phyloP scores from a whole-genome alignment of 2,888 invertebrate genomes.

The Ichneumoninae sp. region DNA sequence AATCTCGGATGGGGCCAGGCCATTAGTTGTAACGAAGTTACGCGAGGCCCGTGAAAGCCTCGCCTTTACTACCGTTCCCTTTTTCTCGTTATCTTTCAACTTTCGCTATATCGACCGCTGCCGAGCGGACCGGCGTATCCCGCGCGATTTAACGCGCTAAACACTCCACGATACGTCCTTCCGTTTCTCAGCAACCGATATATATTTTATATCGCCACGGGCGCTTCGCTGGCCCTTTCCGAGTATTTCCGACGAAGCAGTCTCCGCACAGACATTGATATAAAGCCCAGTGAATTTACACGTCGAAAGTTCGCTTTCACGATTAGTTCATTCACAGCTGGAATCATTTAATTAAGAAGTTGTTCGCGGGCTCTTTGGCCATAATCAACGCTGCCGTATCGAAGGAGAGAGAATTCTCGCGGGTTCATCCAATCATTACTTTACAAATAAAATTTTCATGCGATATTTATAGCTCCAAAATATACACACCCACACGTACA shows the following conservation, averaged over 20 bases:
- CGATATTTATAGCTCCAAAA: not conserved
- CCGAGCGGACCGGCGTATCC: too few species aligned
- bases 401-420: slow-evolving; percentile 44
- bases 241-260: not conserved
- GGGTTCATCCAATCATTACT: slow-evolving; percentile 9
- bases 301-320: not conserved
- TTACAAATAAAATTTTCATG: not conserved
- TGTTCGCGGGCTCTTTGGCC: not conserved
- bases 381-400: slow-evolving; percentile 8
- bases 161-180: too few species aligned
- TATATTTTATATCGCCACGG: not conserved
- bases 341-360: slow-evolving; percentile 4
- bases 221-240: not conserved
- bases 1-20: slow-evolving; percentile 47
- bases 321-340: not conserved
- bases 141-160: too few species aligned
- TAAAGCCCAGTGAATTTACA: not conserved
- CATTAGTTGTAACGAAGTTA: slow-evolving; percentile 64
- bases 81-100: slow-evolving; percentile 27
- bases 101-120: not conserved
- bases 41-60: slow-evolving; percentile 58
- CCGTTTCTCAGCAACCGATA: not conserved
- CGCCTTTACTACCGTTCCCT: slow-evolving; percentile 35
- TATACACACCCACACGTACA: not conserved
- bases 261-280: not conserved